Evolutionary conservation across 2,797 vertebrate species (phyloP).

Genomic region (Crotalus adamanteus): DNA sequence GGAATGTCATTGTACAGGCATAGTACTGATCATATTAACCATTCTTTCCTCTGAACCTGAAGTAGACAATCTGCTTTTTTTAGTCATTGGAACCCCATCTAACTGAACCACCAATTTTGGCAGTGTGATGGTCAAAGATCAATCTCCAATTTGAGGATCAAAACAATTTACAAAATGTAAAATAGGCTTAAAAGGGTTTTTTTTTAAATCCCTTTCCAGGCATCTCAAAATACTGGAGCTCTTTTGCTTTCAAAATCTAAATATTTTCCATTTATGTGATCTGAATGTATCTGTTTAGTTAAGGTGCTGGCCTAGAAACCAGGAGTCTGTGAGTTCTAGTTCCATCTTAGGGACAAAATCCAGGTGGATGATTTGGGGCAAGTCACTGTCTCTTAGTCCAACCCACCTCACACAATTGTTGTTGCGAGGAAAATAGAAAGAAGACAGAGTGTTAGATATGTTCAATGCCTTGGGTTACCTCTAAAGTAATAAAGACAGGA

Average conservation of each 20-base stretch:
- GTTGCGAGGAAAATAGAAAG: neutral
- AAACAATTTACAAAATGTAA: neutral
- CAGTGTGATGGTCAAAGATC: neutral
- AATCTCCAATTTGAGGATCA: neutral
- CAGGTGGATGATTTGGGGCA: neutral
- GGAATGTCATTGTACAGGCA: neutral
- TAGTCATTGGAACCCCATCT: neutral
- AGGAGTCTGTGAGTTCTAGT: neutral
- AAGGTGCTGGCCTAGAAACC: neutral
- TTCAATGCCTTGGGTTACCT: no score
- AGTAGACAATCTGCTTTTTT: neutral
- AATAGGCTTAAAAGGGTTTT: neutral
- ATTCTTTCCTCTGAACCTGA: neutral
- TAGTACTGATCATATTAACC: neutral
- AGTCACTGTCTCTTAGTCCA: neutral
- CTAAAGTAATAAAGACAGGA: no score
- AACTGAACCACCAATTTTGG: neutral
- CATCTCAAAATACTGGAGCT: neutral
- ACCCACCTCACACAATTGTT: neutral
- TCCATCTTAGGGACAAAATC: neutral
- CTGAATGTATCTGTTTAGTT: neutral
- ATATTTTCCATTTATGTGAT: neutral
- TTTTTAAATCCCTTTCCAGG: neutral
- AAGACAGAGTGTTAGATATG: neutral
- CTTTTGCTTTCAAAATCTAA: neutral